Conservation (phyloP, 2,888 invertebrate species). For the Melikaiella ostensackeni region DNA sequence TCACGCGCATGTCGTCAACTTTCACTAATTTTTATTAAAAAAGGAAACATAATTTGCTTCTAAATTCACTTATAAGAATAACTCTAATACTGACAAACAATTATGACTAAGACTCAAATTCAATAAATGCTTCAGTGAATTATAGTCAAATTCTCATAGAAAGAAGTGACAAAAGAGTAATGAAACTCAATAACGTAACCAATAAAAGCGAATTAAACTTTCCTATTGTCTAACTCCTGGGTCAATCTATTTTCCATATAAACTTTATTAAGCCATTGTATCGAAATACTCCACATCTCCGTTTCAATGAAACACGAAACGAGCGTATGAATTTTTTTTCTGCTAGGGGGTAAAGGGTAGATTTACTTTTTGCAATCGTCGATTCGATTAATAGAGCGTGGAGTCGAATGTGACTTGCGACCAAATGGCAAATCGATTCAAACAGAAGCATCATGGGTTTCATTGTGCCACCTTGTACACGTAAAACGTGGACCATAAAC, state of each 20-base stretch:
- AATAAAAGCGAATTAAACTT: slow-evolving; percentile 11
- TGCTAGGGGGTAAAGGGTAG: background rate
- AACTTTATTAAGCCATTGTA: slow-evolving; percentile 15
- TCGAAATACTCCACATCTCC: slow-evolving; percentile 7
- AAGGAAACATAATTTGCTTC: no score
- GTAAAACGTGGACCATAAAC: background rate
- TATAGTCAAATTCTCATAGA: background rate
- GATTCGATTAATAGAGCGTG: slow-evolving; percentile 52
- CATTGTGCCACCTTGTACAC: background rate
- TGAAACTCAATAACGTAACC: background rate
- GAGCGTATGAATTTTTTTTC: slow-evolving; percentile 11
- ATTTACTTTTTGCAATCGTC: slow-evolving; percentile 43
- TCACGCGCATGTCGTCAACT: no score
- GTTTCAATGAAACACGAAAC: slow-evolving; percentile 36
- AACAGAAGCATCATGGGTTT: slow-evolving; percentile 36
- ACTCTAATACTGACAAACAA: no score
- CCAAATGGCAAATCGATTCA: slow-evolving; percentile 51
- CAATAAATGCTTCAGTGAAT: background rate
- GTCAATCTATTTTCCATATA: slow-evolving; percentile 26
- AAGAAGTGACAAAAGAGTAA: background rate
- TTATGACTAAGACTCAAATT: no score
- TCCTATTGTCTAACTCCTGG: background rate
- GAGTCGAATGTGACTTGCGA: slow-evolving; percentile 52
- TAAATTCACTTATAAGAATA: no score
- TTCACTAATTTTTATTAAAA: no score